A percentile compares a stretch with the other conserved stretches of the same genome.
These are phyloP conservation scores for Trachops cirrhosus DNA, from an alignment of 2,797 vertebrate species.

Conservation along the genomic window DNA sequence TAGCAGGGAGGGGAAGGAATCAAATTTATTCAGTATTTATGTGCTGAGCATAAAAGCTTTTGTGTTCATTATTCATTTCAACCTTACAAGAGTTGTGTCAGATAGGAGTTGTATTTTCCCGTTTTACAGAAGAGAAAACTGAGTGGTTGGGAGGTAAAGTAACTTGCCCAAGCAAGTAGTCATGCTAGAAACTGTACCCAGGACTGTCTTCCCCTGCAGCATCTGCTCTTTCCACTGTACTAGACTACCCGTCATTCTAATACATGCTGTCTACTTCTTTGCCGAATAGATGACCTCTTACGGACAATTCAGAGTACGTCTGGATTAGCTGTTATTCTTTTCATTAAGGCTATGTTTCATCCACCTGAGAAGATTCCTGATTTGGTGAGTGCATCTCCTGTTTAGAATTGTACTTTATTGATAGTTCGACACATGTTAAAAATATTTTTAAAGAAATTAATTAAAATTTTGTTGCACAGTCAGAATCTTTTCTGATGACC, in stretches of 20 bases:
- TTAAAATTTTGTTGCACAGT: not conserved
- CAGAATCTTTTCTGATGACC: not conserved
- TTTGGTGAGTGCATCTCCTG: slow-evolving; percentile 86
- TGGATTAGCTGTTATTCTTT: slow-evolving; percentile 91
- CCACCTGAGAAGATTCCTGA: slow-evolving; percentile 85
- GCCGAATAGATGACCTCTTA: slow-evolving; percentile 88
- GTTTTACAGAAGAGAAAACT: slow-evolving; percentile 9
- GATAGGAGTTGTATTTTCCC: not conserved
- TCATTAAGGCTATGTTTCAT: slow-evolving; percentile 88
- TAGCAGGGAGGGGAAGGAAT: not conserved
- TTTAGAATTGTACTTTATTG: not conserved
- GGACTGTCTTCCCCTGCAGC: not conserved
- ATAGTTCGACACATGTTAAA: not conserved
- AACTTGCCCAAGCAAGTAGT: not conserved
- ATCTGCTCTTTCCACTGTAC: not conserved
- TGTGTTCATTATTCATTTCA: slow-evolving; percentile 28
- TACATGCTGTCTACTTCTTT: not conserved
- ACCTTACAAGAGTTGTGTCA: not conserved
- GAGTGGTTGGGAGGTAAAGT: not conserved
- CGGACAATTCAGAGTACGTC: slow-evolving; percentile 93
- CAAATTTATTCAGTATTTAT: not conserved
- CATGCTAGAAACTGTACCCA: not conserved
- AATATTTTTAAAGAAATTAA: not conserved
- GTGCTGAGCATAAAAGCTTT: not conserved
- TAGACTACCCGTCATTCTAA: not conserved